Evolutionary conservation across 2,113 vertebrate species (phyloP).

Genomic region (Irena cyanogastra): DNA sequence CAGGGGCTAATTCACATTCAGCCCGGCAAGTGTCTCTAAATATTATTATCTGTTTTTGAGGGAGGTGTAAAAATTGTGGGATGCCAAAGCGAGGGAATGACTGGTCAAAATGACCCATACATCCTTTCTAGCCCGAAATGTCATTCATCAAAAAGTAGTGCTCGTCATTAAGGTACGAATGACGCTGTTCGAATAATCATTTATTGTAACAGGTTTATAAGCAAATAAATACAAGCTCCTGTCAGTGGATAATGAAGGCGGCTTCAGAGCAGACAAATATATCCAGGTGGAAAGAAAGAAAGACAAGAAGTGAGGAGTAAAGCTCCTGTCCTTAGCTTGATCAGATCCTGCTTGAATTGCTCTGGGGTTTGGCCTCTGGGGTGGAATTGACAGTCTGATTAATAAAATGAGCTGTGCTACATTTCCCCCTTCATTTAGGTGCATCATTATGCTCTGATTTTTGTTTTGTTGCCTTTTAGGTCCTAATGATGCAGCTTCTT

Average conservation of each 20-base stretch:
- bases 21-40: constrained; percentile 88
- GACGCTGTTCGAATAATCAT: constrained; percentile 99
- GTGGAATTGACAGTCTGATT: constrained; percentile 99
- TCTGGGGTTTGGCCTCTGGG: constrained; percentile 98
- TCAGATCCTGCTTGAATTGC: constrained; percentile 88
- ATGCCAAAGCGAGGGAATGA: constrained; percentile 90
- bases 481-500: constrained; percentile 80
- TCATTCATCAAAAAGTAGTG: constrained; percentile 97
- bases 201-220: constrained; percentile 99
- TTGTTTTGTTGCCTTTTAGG: constrained; percentile 93
- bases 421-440: constrained; percentile 99
- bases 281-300: constrained; percentile 91
- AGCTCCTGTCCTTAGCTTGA: constrained; percentile 86
- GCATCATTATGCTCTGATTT: constrained; percentile 99
- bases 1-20: constrained; percentile 92
- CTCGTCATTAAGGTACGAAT: constrained; percentile 97
- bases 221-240: constrained; percentile 99
- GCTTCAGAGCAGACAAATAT: constrained; percentile 98
- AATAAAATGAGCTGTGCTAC: constrained; percentile 97
- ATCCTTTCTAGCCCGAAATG: constrained; percentile 91
- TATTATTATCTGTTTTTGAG: constrained; percentile 92
- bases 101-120: constrained; percentile 95
- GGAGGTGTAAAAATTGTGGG: constrained; percentile 85
- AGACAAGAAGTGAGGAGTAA: constrained; percentile 87
- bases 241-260: constrained; percentile 98